Evolutionary conservation across 2,888 invertebrate genomes (phyloP).

Genomic region (Candidula unifasciata): DNA sequence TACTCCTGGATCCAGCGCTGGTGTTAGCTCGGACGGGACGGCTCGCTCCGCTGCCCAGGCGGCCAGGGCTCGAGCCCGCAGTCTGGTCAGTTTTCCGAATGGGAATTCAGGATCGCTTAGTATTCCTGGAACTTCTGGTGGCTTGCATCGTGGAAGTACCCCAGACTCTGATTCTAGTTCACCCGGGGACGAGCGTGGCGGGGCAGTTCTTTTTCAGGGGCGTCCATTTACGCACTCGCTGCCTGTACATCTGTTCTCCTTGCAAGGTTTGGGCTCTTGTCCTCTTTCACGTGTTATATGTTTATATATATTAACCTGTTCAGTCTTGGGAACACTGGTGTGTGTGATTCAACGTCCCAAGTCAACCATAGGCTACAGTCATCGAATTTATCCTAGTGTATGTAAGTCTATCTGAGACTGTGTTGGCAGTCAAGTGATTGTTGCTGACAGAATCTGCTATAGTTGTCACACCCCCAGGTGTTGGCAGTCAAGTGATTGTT

Average conservation of each 20-base stretch:
- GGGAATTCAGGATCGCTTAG: conserved; percentile 65
- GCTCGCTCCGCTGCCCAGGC: conserved; percentile 60
- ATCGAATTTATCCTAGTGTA: no score
- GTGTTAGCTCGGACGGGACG: conserved; percentile 61
- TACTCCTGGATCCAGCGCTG: conserved; percentile 60
- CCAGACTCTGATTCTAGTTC: conserved; percentile 76
- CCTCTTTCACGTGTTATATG: no score
- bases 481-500: no score
- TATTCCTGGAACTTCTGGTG: conserved; percentile 71
- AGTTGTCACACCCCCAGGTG: no score
- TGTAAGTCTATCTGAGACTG: no score
- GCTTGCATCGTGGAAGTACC: conserved; percentile 67
- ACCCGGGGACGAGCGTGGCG: conserved; percentile 68
- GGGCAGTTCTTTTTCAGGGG: conserved; percentile 55
- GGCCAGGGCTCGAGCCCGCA: conserved; percentile 68
- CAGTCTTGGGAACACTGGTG: no score
- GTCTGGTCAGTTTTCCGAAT: conserved; percentile 71
- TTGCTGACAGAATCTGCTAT: no score
- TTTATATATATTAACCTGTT: no score
- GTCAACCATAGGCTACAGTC: no score
- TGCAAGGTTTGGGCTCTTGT: conserved; percentile 75
- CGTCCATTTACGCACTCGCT: conserved; percentile 67
- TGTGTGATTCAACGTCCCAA: no score
- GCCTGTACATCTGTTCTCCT: conserved; percentile 72
- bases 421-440: no score